Conservation (phyloP, 2,113 vertebrate genomes). For the human region GRCh38 chr14:36022001-36022500, state of each 20-base stretch:
- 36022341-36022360: not conserved
- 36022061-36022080: not conserved
- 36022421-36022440: constrained; percentile 9
- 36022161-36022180: not conserved
- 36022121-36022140: not conserved
- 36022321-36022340: not conserved
- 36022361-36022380: not conserved
- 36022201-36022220: not conserved
- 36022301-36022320: not conserved
- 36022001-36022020: not conserved
- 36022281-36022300: constrained; percentile 22
- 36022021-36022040: not conserved
- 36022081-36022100: not conserved
- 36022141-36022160: not conserved
- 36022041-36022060: not conserved
- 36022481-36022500: not conserved
- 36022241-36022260: not conserved
- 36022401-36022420: not conserved
- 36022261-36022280: not conserved
- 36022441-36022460: not conserved
- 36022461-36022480: not conserved
- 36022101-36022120: not conserved
- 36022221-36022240: not conserved
- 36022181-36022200: not conserved
- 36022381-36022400: not conserved